phyloP scores from a whole-genome alignment of 2,888 invertebrate species.

The Ditylenchus weischeri region DNA sequence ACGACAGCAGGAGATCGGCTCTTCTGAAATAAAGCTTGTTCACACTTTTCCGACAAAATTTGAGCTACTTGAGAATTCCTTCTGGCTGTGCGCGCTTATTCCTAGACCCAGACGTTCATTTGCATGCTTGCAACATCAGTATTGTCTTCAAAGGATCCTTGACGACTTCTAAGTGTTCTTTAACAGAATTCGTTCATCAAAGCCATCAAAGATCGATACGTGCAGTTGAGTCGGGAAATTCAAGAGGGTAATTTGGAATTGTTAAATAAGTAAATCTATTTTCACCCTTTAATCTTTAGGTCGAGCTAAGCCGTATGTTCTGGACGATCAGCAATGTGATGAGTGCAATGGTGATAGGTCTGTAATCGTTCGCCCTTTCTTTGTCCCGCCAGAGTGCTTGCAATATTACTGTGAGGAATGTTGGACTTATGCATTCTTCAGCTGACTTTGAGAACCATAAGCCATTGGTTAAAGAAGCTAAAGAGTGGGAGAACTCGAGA shows the following conservation, averaged over 20 bases:
- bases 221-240: constrained; percentile 78
- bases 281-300: constrained; percentile 61
- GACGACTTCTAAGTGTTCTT: too few relatives aligned
- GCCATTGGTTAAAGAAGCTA: constrained; percentile 13
- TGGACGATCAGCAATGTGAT: constrained; percentile 99
- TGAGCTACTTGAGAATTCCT: too few relatives aligned
- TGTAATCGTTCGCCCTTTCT: constrained; percentile 88
- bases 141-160: too few relatives aligned
- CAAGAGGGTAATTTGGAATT: constrained; percentile 38
- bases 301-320: constrained; percentile 95
- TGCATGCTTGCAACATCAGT: too few relatives aligned
- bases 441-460: constrained; percentile 1
- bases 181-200: constrained; percentile 97
- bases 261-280: neutral
- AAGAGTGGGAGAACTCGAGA: neutral
- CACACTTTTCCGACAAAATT: too few relatives aligned
- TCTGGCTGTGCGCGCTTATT: too few relatives aligned
- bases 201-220: constrained; percentile 95
- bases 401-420: constrained; percentile 84
- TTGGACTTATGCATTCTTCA: constrained; percentile 34
- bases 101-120: too few relatives aligned
- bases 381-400: constrained; percentile 94
- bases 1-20: too few relatives aligned
- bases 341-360: constrained; percentile 90
- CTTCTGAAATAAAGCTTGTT: too few relatives aligned